Evolutionary conservation across 2,888 invertebrate species (phyloP).

Genomic region (Macrosiphum euphorbiae): DNA sequence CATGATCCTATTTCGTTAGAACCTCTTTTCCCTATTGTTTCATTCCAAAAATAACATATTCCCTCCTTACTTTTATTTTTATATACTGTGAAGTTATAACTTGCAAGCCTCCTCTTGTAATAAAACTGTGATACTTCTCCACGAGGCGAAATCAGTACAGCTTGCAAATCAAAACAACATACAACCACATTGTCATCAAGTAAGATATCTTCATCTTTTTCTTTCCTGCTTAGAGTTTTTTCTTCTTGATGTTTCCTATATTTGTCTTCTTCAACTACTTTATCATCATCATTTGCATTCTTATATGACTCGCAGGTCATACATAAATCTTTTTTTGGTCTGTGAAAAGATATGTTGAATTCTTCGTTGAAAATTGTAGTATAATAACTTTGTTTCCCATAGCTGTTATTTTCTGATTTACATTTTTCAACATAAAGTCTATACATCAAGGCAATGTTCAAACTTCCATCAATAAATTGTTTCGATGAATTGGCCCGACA

Average conservation of each 20-base stretch:
- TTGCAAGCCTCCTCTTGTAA: not conserved
- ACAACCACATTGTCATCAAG: constrained; percentile 64
- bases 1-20: constrained; percentile 34
- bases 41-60: constrained; percentile 10
- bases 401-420: constrained; percentile 25
- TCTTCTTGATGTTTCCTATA: constrained; percentile 67
- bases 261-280: constrained; percentile 46
- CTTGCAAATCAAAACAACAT: constrained; percentile 69
- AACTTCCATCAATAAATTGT: constrained; percentile 67
- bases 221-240: constrained; percentile 67
- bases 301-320: not conserved
- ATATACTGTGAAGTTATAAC: not conserved
- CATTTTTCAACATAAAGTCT: constrained; percentile 35
- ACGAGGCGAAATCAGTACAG: constrained; percentile 68
- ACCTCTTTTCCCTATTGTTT: constrained; percentile 17
- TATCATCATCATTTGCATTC: constrained; percentile 20
- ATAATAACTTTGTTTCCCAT: constrained; percentile 40
- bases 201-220: constrained; percentile 66
- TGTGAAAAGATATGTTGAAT: constrained; percentile 47
- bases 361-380: constrained; percentile 48
- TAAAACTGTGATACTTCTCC: constrained; percentile 68
- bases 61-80: not conserved
- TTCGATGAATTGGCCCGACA: constrained; percentile 63
- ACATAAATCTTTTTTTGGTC: constrained; percentile 24
- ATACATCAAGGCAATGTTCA: constrained; percentile 42